phyloP scores from a whole-genome alignment of 2,113 vertebrate genomes.

The Athene noctua region DNA sequence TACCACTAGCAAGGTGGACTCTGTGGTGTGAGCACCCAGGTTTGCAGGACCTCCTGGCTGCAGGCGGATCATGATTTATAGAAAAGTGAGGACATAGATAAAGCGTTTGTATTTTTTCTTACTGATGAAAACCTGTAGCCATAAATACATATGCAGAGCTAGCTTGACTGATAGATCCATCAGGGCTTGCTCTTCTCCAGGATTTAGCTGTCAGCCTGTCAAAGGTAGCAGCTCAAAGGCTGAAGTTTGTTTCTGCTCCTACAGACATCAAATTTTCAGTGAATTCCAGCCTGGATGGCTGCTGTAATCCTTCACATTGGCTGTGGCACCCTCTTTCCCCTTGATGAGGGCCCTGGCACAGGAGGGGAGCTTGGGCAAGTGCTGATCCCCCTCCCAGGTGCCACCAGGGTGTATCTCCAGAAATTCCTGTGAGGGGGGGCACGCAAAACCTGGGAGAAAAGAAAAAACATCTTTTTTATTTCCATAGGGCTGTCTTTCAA shows the following conservation, averaged over 20 bases:
- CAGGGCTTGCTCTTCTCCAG: not conserved
- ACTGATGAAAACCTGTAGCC: not conserved
- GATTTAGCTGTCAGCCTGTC: not conserved
- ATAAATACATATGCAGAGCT: not conserved
- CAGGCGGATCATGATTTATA: not conserved
- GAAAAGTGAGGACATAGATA: not conserved
- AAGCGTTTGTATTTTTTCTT: not conserved
- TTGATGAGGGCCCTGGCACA: not conserved
- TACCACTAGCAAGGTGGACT: not conserved
- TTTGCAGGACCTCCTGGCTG: accelerated
- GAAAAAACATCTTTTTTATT: not conserved
- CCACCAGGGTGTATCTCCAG: not conserved
- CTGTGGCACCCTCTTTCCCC: not conserved
- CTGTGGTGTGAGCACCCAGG: accelerated
- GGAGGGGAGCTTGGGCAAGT: not conserved
- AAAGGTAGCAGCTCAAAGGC: not conserved
- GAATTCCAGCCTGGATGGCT: not conserved
- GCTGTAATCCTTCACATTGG: not conserved
- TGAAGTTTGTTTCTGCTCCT: not conserved
- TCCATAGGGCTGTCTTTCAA: not conserved
- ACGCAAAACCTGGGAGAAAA: not conserved
- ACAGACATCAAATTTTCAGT: not conserved
- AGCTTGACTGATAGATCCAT: not conserved
- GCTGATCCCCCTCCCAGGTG: not conserved
- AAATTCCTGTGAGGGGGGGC: not conserved